Evolutionary conservation across 2,797 vertebrate genomes (phyloP), one percentile per base, ranked within the genome.

Genomic region (Argya squamiceps): DNA sequence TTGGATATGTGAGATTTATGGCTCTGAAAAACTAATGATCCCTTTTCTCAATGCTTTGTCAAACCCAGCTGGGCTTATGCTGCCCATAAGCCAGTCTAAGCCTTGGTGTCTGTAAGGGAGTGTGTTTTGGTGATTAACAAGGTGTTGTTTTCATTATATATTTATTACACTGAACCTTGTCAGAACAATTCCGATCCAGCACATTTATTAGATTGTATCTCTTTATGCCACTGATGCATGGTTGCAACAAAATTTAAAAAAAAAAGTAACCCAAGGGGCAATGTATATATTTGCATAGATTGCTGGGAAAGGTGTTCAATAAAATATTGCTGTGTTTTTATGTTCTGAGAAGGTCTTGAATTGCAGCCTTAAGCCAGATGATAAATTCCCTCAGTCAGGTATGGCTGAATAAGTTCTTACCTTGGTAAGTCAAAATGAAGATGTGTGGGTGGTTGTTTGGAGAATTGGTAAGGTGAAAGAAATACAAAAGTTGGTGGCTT

Each of bases 41-140:
- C 92, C 78, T 96, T 95, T 92, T 85, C 84, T 89, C 68, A 46
- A 55, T 65, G 69, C 92, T 97, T 93, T 89, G 93, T 97, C 98
- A 97, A 92, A 96, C 79, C 96, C 86, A 78, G 58, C 82, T 59
- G 32, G 32, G 34, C 5, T 47, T 84, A 27, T 10, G 21, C 41
- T 74, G 70, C 69, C 89, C 84, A 34, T 68, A 74, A 94, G 52
- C 36, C 90, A 79, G 44, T 71, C 71, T 65, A 67, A 63, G 30
- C 75, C 67, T 92, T 55, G 29, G 60, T 78, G 59, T 70, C 58
- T 71, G 37, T 44, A 24, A 83, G 62, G 3, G 14, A 63, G 37
- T 69, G 30, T 83, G 62, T 74, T 95, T 73, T 74, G 68, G 62
- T 92, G 95, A 95, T 96, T 94, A 92, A 91, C 82, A 96, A 82